Evolutionary conservation across 2,797 vertebrate genomes (phyloP).

Genomic region (Labeo calbasu): DNA sequence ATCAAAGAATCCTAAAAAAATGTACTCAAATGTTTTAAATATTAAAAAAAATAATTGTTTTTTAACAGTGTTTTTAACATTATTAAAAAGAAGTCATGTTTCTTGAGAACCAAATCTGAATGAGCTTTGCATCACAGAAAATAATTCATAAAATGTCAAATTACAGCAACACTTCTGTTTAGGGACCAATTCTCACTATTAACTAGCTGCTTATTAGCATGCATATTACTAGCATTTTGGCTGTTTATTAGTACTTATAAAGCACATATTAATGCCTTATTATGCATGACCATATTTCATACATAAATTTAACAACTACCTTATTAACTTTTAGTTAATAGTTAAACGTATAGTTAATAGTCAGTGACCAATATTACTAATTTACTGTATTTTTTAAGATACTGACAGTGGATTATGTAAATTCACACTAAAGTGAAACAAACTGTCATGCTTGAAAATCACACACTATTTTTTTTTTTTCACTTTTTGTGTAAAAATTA

Average conservation of each 20-base stretch:
- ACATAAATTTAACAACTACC: background rate
- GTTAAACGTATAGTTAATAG: background rate
- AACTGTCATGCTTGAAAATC: conserved; percentile 23
- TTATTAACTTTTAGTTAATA: background rate
- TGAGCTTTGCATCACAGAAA: background rate
- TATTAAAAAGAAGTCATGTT: background rate
- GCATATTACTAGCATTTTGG: background rate
- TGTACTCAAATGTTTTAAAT: no score
- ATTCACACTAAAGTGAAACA: background rate
- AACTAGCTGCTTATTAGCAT: no score
- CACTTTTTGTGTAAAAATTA: background rate
- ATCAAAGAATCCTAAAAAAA: no score
- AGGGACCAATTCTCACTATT: no score
- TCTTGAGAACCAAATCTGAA: background rate
- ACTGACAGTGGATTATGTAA: background rate
- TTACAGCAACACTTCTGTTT: background rate
- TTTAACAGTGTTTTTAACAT: background rate
- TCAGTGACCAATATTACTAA: background rate
- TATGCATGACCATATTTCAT: no score
- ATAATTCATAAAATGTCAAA: background rate
- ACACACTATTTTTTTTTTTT: background rate
- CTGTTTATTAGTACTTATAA: background rate
- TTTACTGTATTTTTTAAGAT: background rate
- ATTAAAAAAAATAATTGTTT: no score
- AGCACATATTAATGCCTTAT: background rate